Base-by-base conservation (phyloP, 2,888 invertebrate species). In the Podabrus alpinus region DNA sequence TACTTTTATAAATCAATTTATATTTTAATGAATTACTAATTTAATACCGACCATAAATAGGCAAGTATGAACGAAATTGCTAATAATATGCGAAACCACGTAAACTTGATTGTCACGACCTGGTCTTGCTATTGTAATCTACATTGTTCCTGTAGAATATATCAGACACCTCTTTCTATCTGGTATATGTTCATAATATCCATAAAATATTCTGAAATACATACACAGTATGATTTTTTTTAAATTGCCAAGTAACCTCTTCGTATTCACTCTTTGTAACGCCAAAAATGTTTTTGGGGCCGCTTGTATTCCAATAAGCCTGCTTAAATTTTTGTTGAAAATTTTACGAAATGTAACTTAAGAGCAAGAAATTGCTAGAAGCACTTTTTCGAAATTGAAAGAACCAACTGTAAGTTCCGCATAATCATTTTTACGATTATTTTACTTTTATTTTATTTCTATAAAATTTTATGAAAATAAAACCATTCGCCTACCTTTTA, bases 51-150 rank as follows among this genome's bases (percentile, higher is more conserved):
- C 21, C 45, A n/a, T 45, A 45, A 45, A n/a, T 45, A 45, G 45
- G 45, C n/a, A 45, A 9, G 45, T 45, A 2, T 64, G 9, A n/a
- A 64, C 19, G 21, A 19, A 64, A n/a, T n/a, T 16, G n/a, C 62
- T 74, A 77, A 77, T 74, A 67, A 3, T 77, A 77, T 77, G 74
- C 76, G 72, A 69, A 72, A 62, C 64, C 76, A 77, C 76, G 76
- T 68, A 67, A 68, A 62, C 68, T 64, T 70, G 76, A 76, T 76
- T 73, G 73, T 66, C 66, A 67, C 71, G 73, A 68, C 68, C 69
- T 77, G 70, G 68, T 59, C 16, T 15, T 66, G 59, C 69, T 66
- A 13, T 29, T 68, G 64, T 73, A 73, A 73, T 73, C 73, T 74
- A 71, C 74, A 64, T 74, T 71, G 62, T 64, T 68, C 62, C 62